Percentiles rank a stretch among this genome's conserved stretches.
Conservation (phyloP, 2,113 vertebrate genomes). For the Crotalus viridis region DNA sequence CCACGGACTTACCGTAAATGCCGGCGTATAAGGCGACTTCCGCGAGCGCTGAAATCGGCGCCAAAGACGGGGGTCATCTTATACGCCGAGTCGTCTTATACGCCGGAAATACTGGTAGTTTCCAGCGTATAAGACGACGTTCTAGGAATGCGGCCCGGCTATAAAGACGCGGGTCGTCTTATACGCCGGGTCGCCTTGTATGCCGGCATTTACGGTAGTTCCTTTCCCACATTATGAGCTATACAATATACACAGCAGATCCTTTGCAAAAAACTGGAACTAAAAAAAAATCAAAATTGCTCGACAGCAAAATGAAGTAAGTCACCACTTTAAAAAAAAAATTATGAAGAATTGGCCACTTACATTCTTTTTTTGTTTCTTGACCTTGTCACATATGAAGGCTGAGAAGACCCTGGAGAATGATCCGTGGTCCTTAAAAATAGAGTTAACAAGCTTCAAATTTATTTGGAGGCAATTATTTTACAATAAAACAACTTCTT, state of each 20-base stretch:
- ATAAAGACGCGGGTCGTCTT: too few species aligned
- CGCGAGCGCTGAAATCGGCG: too few species aligned
- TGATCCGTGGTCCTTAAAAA: slow-evolving; percentile 35
- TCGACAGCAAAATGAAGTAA: neutral
- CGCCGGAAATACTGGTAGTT: too few species aligned
- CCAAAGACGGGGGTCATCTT: too few species aligned
- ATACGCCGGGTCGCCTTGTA: too few species aligned
- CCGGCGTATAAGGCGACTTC: too few species aligned
- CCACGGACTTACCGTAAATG: neutral
- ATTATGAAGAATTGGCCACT: slow-evolving; percentile 25
- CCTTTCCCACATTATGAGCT: neutral
- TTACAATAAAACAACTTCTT: neutral
- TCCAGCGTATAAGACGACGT: too few species aligned
- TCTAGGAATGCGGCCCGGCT: too few species aligned
- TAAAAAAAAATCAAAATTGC: neutral
- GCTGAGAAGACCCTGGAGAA: slow-evolving; percentile 32
- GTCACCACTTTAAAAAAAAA: neutral
- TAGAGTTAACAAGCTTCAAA: neutral
- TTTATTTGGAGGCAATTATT: neutral
- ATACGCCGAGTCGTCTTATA: too few species aligned
- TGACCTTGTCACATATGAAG: slow-evolving; percentile 41
- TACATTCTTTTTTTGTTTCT: slow-evolving; percentile 59
- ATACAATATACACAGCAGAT: neutral
- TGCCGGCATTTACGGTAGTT: too few species aligned
- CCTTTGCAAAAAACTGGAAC: neutral